Conservation (phyloP, 2,888 invertebrate genomes). For the Hypomecis atomaria region DNA sequence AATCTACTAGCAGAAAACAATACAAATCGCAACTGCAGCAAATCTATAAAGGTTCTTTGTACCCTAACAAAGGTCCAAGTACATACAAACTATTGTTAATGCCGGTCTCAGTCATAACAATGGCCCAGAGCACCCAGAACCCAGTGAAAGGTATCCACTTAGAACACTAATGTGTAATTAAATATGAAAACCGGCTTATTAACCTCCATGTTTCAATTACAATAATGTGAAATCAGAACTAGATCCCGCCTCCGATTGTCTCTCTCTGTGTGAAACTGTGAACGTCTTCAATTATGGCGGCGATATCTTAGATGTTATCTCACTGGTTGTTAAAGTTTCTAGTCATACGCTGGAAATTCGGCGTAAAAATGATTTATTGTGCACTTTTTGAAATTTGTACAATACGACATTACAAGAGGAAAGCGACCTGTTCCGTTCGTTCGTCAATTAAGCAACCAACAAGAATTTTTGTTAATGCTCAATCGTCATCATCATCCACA, state of each 20-base stretch:
- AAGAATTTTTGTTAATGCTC: no score
- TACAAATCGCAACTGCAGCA: slow-evolving; percentile 24
- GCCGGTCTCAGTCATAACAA: slow-evolving; percentile 49
- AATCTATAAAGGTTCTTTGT: slow-evolving; percentile 36
- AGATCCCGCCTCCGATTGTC: slow-evolving; percentile 52
- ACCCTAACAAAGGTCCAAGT: slow-evolving; percentile 36
- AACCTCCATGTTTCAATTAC: slow-evolving; percentile 67
- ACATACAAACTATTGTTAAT: slow-evolving; percentile 58
- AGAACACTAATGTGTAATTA: slow-evolving; percentile 58
- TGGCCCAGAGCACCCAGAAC: slow-evolving; percentile 38
- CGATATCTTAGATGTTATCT: slow-evolving; percentile 44
- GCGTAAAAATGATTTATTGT: slow-evolving; percentile 3
- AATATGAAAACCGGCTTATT: slow-evolving; percentile 67
- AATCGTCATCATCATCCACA: no score
- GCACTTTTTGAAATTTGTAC: not conserved
- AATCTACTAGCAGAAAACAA: slow-evolving; percentile 24
- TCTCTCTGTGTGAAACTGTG: slow-evolving; percentile 53
- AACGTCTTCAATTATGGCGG: slow-evolving; percentile 51
- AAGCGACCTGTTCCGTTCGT: no score
- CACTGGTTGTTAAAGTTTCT: slow-evolving; percentile 34
- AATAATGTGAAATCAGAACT: slow-evolving; percentile 62
- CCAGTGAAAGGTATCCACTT: slow-evolving; percentile 65
- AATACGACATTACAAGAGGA: not conserved
- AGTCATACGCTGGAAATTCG: slow-evolving; percentile 17
- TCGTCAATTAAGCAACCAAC: no score